Conservation (phyloP, 1,140 invertebrate genomes). For the Drosophila saltans region DNA sequence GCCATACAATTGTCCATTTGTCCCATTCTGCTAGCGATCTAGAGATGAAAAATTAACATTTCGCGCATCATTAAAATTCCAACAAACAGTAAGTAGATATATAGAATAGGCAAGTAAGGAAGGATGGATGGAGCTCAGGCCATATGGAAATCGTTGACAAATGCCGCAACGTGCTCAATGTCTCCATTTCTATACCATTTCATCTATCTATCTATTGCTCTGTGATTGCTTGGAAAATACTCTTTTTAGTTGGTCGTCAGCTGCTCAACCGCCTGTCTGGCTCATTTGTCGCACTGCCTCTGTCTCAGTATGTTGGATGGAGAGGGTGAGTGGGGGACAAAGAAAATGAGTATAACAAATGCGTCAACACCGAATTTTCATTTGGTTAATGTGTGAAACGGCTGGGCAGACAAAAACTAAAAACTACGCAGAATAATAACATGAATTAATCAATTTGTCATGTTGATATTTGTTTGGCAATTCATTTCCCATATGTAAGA, state of each 20-base stretch:
- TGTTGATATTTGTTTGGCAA: conserved; percentile 82
- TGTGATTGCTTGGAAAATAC: conserved; percentile 43
- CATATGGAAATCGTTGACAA: conserved; percentile 75
- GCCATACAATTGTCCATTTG: conserved; percentile 8
- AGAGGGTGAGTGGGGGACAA: conserved; percentile 1
- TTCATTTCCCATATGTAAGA: conserved; percentile 73
- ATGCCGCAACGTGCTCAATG: conserved; percentile 77
- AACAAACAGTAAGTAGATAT: conserved; percentile 52
- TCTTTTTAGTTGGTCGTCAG: conserved; percentile 49
- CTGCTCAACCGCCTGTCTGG: conserved; percentile 58
- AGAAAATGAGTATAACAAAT: conserved; percentile 74
- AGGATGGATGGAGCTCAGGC: conserved; percentile 18
- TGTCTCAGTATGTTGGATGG: neutral
- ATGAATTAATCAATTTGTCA: conserved; percentile 82
- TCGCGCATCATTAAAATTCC: conserved; percentile 79
- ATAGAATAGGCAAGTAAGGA: neutral
- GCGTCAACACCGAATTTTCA: conserved; percentile 81
- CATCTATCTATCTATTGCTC: conserved; percentile 33
- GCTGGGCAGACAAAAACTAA: conserved; percentile 53
- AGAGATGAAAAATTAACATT: conserved; percentile 79
- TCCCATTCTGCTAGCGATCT: conserved; percentile 65
- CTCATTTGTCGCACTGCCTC: conserved; percentile 63
- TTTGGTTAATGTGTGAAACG: conserved; percentile 79
- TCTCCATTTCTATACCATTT: conserved; percentile 57
- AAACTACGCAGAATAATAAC: conserved; percentile 74